A percentile compares a stretch with the other conserved stretches of the same genome.
These are phyloP conservation scores for Odontophorus gujanensis DNA, from an alignment of 2,113 vertebrate species.

Conservation along the genomic window DNA sequence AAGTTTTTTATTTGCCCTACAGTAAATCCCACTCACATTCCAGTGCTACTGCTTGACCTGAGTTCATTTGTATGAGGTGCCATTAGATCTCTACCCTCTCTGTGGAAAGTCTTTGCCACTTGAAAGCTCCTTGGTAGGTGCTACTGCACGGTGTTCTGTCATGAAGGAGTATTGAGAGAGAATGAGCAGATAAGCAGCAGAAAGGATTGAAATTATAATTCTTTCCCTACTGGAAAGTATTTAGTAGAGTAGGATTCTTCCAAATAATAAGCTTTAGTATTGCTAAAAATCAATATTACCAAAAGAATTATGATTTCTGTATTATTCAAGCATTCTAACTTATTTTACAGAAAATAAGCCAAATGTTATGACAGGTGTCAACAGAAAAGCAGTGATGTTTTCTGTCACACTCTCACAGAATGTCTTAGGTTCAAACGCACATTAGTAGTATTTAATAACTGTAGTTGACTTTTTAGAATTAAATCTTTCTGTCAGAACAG, in stretches of 20 bases:
- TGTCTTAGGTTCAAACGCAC: background rate
- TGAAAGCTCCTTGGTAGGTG: rapidly evolving
- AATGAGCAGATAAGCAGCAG: background rate
- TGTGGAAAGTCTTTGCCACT: background rate
- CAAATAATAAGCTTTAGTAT: background rate
- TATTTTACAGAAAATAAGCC: background rate
- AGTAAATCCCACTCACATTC: background rate
- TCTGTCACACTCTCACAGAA: background rate
- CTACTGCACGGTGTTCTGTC: rapidly evolving
- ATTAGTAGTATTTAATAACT: background rate
- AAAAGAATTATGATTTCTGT: background rate
- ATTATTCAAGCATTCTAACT: background rate
- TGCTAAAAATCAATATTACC: background rate
- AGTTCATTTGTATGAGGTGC: background rate
- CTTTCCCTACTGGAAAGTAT: rapidly evolving
- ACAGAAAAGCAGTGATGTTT: background rate
- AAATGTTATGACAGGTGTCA: background rate
- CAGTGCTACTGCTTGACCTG: background rate
- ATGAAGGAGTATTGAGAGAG: background rate
- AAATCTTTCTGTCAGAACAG: background rate
- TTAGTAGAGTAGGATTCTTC: background rate
- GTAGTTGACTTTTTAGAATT: background rate
- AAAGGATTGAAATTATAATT: background rate
- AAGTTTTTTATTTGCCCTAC: background rate
- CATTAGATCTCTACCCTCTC: background rate